A percentile compares a stretch with the other conserved stretches of the same genome.
Conservation (phyloP, 2,113 vertebrate species). For the Oreochromis tanganicae region DNA sequence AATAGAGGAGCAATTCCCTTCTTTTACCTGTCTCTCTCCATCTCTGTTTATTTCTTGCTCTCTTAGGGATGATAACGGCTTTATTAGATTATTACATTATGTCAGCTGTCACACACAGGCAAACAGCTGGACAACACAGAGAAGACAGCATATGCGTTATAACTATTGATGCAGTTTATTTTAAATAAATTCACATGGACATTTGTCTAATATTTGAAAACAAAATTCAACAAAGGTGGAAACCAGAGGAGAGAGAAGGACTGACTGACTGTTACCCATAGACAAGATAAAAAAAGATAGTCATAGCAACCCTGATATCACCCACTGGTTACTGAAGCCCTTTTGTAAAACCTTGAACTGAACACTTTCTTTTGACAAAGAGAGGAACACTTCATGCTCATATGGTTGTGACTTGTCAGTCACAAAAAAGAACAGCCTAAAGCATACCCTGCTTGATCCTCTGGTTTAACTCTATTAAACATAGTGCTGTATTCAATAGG, state of each 20-base stretch:
- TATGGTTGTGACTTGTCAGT: not conserved
- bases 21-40: not conserved
- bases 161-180: not conserved
- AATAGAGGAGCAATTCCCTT: constrained; percentile 16
- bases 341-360: not conserved
- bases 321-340: not conserved
- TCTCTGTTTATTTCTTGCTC: not conserved
- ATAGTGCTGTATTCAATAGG: not conserved
- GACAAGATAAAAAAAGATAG: not conserved
- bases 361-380: not conserved
- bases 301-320: not conserved
- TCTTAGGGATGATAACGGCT: not conserved
- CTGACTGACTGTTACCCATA: not conserved
- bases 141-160: not conserved
- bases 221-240: not conserved
- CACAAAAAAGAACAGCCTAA: not conserved
- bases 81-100: constrained; percentile 15
- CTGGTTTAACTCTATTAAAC: not conserved
- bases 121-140: not conserved
- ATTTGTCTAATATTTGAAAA: not conserved
- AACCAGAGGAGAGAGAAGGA: not conserved
- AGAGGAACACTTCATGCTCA: not conserved
- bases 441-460: not conserved
- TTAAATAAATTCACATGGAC: not conserved
- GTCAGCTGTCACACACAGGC: not conserved